phyloP scores from a whole-genome alignment of 1,140 invertebrate species.

The Bombus terrestris region DNA sequence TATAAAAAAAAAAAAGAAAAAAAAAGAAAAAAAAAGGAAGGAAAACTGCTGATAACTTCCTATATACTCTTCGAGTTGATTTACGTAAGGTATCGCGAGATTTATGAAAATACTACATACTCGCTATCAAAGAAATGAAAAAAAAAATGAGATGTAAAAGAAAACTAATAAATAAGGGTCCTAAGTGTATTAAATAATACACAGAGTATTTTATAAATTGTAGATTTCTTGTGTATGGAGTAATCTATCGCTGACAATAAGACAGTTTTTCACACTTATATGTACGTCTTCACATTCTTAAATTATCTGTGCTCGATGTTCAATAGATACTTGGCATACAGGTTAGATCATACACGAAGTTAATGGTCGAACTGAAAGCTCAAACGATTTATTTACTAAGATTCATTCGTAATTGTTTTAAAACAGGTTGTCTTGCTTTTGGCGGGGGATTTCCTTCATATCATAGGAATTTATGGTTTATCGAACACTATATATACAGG shows the following conservation, averaged over 20 bases:
- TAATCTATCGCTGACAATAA: conserved; percentile 44
- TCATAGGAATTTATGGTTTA: conserved; percentile 47
- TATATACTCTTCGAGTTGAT: conserved; percentile 43
- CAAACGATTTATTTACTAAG: background rate
- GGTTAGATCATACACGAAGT: background rate
- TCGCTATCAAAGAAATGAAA: conserved; percentile 26
- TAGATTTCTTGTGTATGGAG: conserved; percentile 49
- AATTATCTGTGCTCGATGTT: background rate
- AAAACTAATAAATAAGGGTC: conserved; percentile 48
- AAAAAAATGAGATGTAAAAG: conserved; percentile 26
- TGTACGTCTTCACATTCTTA: background rate
- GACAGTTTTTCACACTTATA: conserved; percentile 8
- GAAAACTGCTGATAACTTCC: conserved; percentile 36
- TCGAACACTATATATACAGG: conserved; percentile 20
- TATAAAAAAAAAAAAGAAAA: conserved; percentile 19
- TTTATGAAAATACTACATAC: conserved; percentile 28
- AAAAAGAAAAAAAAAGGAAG: too few species aligned
- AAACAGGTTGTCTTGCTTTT: conserved; percentile 30
- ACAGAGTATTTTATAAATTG: conserved; percentile 47
- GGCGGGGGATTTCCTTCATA: conserved; percentile 41
- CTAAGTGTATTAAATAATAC: conserved; percentile 32
- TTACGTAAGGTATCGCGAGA: conserved; percentile 31
- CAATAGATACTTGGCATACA: background rate
- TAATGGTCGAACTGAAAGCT: background rate
- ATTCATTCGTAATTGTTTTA: background rate